Evolutionary conservation across 2,113 vertebrate genomes (phyloP), one percentile per base, ranked within the genome.

Genomic region (Egretta garzetta): DNA sequence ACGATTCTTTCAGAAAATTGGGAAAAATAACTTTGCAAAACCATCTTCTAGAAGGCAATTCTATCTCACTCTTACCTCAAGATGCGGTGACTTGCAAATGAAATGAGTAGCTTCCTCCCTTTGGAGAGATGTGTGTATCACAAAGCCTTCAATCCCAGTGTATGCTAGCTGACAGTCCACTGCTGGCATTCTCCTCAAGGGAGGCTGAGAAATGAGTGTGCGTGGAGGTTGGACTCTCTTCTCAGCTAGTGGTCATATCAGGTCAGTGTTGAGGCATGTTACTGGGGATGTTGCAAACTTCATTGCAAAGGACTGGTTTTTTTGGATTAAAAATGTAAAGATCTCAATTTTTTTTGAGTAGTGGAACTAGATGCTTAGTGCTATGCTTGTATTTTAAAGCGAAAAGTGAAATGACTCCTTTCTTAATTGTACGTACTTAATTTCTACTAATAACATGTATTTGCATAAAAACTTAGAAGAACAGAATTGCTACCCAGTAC

Each of bases 111-210:
- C 30, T 58, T 86, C 22, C 33, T 80, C 45, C 24, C 1, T 0
- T 3, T 58, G 52, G 35, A 72, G 30, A 6, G 30, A 6, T 50
- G 8, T 9, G 16, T 28, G 8, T 37, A 12, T 82, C 27, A 13
- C 18, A 58, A 2, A 79, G 14, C 41, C 32, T 68, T 79, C 39
- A 39, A 0, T 82, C 8, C 12, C 1, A 1, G 2, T 21, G 45
- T 32, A 1, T 55, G 26, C 3, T 27, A 20, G 47, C 9, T 88
- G 60, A 12, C 43, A 71, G 16, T 70, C 8, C 5, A 1, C 41
- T 49, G 32, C 70, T 85, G 86, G 16, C 6, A 3, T 63, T 87
- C 7, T 52, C 12, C 24, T 59, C 43, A 39, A 32, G 55, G 74
- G 47, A 22, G 28, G 26, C 19, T 71, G 4, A 53, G 56, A 64